These are phyloP conservation scores for Scolanthus callimorphus DNA, from an alignment of 92 coral and sea anemone species.

Conservation along the genomic window DNA sequence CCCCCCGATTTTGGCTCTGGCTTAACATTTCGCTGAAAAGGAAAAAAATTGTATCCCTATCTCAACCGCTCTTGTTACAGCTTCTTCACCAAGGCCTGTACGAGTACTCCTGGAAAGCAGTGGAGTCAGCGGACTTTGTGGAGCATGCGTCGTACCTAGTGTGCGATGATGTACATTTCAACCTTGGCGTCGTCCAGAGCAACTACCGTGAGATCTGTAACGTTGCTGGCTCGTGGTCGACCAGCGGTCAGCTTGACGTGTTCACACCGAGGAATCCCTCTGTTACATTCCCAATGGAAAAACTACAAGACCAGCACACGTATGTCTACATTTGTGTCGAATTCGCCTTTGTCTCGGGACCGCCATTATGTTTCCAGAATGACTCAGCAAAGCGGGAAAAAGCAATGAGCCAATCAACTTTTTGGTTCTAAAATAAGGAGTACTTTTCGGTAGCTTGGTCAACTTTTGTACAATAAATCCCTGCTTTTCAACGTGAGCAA, in stretches of 20 bases:
- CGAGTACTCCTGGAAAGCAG: slow-evolving; percentile 92
- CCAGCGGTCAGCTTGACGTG: slow-evolving; percentile 70
- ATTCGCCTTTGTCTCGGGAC: too few species aligned
- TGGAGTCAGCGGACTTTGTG: slow-evolving; percentile 95
- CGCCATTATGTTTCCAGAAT: too few species aligned
- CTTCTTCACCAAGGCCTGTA: slow-evolving; percentile 85
- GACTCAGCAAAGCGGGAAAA: too few species aligned
- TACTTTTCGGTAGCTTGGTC: too few species aligned
- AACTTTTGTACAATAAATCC: too few species aligned
- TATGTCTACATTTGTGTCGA: too few species aligned
- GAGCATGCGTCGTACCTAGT: slow-evolving; percentile 94
- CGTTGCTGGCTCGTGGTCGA: slow-evolving; percentile 87
- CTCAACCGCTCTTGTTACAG: slow-evolving; percentile 37
- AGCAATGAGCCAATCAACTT: too few species aligned
- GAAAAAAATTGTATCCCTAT: too few species aligned
- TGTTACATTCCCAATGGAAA: slow-evolving; percentile 73
- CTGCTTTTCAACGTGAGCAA: too few species aligned
- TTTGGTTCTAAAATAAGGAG: too few species aligned
- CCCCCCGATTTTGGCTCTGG: too few species aligned
- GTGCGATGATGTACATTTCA: slow-evolving; percentile 94
- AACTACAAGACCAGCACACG: slow-evolving; percentile 79
- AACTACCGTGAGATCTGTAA: slow-evolving; percentile 83
- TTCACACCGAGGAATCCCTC: slow-evolving; percentile 69
- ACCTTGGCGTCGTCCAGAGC: slow-evolving; percentile 83
- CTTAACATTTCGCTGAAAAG: too few species aligned